Percentiles rank a stretch among this genome's conserved stretches.
These are phyloP conservation scores for Selene dorsalis DNA, from an alignment of 2,797 vertebrate species.

Conservation along the genomic window DNA sequence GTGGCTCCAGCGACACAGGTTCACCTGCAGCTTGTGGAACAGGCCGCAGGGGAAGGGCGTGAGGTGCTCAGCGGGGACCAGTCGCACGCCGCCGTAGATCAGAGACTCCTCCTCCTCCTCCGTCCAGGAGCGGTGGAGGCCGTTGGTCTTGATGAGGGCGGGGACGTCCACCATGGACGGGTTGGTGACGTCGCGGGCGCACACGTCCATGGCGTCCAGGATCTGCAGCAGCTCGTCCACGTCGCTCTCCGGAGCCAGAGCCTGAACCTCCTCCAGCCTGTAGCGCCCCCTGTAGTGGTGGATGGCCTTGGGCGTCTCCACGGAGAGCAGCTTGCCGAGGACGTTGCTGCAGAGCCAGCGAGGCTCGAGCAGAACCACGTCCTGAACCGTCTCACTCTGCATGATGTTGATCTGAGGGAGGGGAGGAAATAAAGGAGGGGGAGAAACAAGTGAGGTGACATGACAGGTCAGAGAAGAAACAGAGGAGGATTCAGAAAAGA, in stretches of 20 bases:
- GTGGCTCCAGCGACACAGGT: conserved; percentile 96
- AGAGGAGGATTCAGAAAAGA: background rate
- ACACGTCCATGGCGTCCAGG: conserved; percentile 98
- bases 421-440: background rate
- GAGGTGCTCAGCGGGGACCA: conserved; percentile 96
- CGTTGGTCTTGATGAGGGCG: conserved; percentile 95
- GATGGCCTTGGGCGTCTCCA: conserved; percentile 95
- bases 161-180: conserved; percentile 97
- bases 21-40: conserved; percentile 98
- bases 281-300: conserved; percentile 98
- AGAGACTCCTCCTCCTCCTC: conserved; percentile 90
- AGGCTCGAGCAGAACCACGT: conserved; percentile 96
- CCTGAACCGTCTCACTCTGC: conserved; percentile 98
- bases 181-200: conserved; percentile 92
- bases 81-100: conserved; percentile 93
- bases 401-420: conserved; percentile 95
- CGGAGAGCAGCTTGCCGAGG: conserved; percentile 92
- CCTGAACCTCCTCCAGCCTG: conserved; percentile 94
- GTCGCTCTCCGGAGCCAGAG: conserved; percentile 92
- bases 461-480: background rate
- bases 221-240: conserved; percentile 97
- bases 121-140: conserved; percentile 94
- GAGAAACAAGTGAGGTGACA: background rate
- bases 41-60: conserved; percentile 95
- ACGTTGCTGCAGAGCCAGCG: conserved; percentile 95